These are phyloP conservation scores for Propithecus perrieri DNA, from an alignment of 2,797 vertebrate genomes.

Conservation along the genomic window DNA sequence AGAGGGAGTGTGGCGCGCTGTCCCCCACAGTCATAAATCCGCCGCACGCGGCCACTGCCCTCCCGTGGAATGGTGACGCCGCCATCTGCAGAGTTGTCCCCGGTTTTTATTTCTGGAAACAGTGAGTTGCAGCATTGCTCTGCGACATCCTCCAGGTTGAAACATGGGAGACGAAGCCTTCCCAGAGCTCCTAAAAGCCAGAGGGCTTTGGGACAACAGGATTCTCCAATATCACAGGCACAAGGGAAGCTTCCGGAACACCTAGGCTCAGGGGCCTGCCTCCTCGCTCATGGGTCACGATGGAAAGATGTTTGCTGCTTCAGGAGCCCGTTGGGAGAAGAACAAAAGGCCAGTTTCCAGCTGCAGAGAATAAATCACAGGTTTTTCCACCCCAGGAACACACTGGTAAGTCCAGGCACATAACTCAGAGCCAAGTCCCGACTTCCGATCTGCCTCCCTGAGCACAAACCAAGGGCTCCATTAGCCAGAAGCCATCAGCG, in stretches of 20 bases:
- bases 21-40: accelerated
- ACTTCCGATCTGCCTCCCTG: background rate
- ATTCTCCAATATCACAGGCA: background rate
- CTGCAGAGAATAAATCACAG: background rate
- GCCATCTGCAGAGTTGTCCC: background rate
- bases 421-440: background rate
- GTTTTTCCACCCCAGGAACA: accelerated
- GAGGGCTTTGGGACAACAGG: background rate
- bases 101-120: background rate
- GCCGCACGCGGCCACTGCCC: accelerated
- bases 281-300: background rate
- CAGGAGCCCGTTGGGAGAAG: background rate
- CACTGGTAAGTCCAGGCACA: background rate
- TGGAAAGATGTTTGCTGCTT: background rate
- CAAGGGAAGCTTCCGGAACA: background rate
- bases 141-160: background rate
- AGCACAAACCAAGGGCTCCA: background rate
- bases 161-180: background rate
- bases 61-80: accelerated
- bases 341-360: background rate
- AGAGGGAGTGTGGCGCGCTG: accelerated
- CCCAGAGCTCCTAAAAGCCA: background rate
- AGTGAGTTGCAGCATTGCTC: accelerated
- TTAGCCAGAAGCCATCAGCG: background rate
- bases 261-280: background rate